Base-by-base conservation (phyloP, 2,797 vertebrate genomes). In the Leptatherina wallacei region DNA sequence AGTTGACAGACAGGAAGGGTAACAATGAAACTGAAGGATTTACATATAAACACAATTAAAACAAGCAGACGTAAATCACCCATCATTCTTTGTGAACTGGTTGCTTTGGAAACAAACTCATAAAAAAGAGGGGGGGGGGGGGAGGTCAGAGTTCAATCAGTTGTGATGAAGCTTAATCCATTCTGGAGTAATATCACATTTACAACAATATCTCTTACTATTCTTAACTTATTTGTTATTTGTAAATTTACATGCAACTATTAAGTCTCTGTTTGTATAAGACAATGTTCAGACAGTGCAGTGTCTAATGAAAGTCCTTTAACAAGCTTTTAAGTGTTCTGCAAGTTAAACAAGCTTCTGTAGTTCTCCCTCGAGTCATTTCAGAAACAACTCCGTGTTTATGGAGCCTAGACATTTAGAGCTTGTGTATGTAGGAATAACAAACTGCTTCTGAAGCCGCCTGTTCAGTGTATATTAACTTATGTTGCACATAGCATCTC, bases 111-210 rank as follows among this genome's bases (percentile, higher is more conserved):
- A 86, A 90, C 86, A 1, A 59, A 27, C 54, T 65, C 40, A 90
- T 83, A 89, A 91, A 56, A 85, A 74, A n/a, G n/a, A n/a, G n/a
- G n/a, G n/a, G 80, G 42, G 56, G 0, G 56, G 60, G 42, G 22
- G 18, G 36, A 56, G 89, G 86, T 91, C 83, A 86, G 61, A 79
- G 91, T 44, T 89, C 83, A 91, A 62, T 61, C 51, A 81, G 58
- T 63, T 47, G 54, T 30, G 27, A 13, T 33, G 14, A 0, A 18
- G 40, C 27, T 18, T 32, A 55, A 36, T 10, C 66, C 40, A 33
- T 47, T 42, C 8, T 24, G 32, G 33, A 54, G 16, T n/a, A 42
- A 63, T 22, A 22, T 9, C 7, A 49, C 47, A 22, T 22, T 49
- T 10, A 49, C 20, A 49, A n/a, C n/a, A 49, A 11, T 22, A 22